These are phyloP conservation scores for Cremastinae sp. DNA, from an alignment of 2,888 invertebrate genomes.

Conservation along the genomic window DNA sequence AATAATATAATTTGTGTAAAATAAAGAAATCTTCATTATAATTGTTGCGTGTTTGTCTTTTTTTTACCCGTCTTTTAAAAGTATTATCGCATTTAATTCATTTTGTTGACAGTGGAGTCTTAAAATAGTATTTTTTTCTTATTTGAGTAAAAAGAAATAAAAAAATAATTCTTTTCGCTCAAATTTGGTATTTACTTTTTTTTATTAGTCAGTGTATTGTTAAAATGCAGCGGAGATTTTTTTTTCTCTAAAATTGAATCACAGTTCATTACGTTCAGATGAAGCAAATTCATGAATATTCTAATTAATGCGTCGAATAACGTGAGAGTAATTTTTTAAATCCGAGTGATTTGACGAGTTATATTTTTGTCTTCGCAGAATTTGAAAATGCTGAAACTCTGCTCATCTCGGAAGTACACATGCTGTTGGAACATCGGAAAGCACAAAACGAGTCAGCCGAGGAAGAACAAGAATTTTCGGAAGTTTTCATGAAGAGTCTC, in stretches of 20 bases:
- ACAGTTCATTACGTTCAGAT: too few species aligned
- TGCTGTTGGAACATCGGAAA: conserved; percentile 98
- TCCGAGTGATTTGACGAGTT: conserved; percentile 24
- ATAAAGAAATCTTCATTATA: conserved; percentile 15
- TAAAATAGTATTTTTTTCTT: too few species aligned
- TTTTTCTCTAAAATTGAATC: background rate
- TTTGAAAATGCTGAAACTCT: conserved; percentile 99
- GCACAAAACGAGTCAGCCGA: conserved; percentile 99
- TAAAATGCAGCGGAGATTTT: too few species aligned
- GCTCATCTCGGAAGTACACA: conserved; percentile 96
- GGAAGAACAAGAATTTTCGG: conserved; percentile 98
- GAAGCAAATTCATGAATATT: background rate
- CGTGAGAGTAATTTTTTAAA: background rate
- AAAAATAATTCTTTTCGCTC: too few species aligned
- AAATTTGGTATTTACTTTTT: too few species aligned
- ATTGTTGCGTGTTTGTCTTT: background rate
- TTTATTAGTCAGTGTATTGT: too few species aligned
- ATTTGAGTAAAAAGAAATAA: too few species aligned
- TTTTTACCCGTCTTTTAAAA: background rate
- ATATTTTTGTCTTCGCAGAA: conserved; percentile 83
- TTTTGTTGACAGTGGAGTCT: too few species aligned
- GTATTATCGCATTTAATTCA: too few species aligned
- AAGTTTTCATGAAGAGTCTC: conserved; percentile 98
- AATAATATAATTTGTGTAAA: too few species aligned
- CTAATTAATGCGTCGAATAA: background rate